A percentile compares a stretch with the other conserved stretches of the same genome.
phyloP scores from a whole-genome alignment of 2,888 invertebrate genomes.

The Yponomeuta malinellus region DNA sequence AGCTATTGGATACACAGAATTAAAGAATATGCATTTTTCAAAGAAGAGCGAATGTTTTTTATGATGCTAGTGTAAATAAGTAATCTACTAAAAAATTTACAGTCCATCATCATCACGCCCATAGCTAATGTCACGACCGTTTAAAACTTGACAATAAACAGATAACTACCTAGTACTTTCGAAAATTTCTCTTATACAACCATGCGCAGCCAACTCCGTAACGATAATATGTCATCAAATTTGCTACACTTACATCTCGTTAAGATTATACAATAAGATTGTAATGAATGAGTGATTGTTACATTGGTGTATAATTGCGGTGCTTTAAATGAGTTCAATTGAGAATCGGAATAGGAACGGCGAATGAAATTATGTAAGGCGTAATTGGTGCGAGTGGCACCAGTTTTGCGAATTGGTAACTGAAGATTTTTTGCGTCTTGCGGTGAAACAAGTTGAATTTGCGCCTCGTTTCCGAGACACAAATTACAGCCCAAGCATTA shows the following conservation, averaged over 20 bases:
- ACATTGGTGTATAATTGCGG: constrained; percentile 2
- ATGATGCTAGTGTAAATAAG: no score
- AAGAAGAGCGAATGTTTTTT: no score
- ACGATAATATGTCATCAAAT: background rate
- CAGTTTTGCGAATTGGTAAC: constrained; percentile 2
- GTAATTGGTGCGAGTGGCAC: background rate
- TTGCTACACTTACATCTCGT: constrained; percentile 4
- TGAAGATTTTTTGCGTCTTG: background rate
- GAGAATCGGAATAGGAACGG: background rate
- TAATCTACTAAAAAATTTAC: background rate
- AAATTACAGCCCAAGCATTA: no score
- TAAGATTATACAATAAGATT: constrained; percentile 9
- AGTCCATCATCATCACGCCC: background rate
- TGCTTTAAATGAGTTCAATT: background rate
- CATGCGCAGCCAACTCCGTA: background rate
- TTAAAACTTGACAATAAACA: background rate
- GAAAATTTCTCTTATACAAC: constrained; percentile 6
- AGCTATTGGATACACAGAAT: no score
- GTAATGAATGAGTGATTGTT: constrained; percentile 5
- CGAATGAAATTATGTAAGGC: constrained; percentile 8
- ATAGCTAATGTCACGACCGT: background rate
- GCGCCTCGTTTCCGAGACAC: no score
- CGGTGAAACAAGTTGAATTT: background rate
- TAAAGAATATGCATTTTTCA: no score
- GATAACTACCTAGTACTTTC: background rate